These are phyloP conservation scores for Holothuria leucospilota DNA, from an alignment of 53 echinoderm and acorn worm species.

Conservation along the genomic window DNA sequence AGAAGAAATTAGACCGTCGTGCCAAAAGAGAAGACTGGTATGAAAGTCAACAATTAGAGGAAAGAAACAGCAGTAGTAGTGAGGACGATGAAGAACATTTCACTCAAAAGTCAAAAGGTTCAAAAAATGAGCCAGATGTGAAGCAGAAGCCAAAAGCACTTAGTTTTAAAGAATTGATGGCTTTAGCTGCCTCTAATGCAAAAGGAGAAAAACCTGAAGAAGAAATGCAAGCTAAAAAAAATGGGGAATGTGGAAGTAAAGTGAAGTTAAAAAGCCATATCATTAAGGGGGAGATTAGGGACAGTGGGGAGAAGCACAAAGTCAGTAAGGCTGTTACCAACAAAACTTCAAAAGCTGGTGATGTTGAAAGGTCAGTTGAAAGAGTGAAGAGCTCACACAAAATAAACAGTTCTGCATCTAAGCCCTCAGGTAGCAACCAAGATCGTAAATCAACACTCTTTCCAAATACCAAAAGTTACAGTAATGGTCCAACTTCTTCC, in stretches of 20 bases:
- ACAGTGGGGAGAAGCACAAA: no score
- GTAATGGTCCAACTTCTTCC: no score
- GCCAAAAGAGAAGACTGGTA: neutral
- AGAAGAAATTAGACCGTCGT: neutral
- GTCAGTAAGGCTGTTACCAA: no score
- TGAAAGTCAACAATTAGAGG: neutral
- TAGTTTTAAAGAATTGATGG: slow-evolving; percentile 34
- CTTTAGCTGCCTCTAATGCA: slow-evolving; percentile 24
- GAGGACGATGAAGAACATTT: neutral
- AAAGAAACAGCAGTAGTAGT: no score
- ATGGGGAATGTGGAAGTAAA: neutral
- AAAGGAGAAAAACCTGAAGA: slow-evolving; percentile 28
- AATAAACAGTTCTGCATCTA: no score
- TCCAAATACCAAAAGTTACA: neutral
- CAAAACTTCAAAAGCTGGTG: no score
- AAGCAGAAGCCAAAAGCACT: neutral
- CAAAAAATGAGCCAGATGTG: neutral
- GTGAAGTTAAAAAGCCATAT: slow-evolving; percentile 1
- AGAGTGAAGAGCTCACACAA: no score
- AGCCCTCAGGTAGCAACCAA: no score
- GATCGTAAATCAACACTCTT: neutral
- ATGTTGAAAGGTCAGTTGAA: no score
- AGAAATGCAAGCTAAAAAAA: slow-evolving; percentile 3
- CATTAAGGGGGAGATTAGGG: neutral
- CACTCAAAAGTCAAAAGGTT: neutral